Base-by-base conservation (phyloP, 2,797 vertebrate genomes). In the Clarias laeviceps region DNA sequence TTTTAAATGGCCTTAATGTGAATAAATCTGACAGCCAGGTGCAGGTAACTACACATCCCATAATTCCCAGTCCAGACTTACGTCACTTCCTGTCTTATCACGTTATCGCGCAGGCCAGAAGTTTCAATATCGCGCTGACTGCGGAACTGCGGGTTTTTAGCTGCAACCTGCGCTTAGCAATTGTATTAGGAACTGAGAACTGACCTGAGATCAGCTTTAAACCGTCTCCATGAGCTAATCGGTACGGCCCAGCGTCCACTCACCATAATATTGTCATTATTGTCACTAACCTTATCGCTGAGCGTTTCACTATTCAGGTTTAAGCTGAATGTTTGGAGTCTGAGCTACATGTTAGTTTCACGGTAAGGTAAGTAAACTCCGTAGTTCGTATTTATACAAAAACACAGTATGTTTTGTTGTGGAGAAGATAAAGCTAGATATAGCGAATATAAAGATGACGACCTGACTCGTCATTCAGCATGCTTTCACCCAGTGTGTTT, bases 1-100 rank as follows among this genome's bases (percentile, higher is more conserved):
- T 45, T 45, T 2, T 11, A 56, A 62, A 62, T 62, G 24, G 61
- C 22, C 11, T 62, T 2, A 9, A 22, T 22, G 61, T 8, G 18
- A 62, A n/a, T 62, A 62, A n/a, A 62, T n/a, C 2, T 12, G 45
- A 3, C 45, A 50, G 45, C 45, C 45, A 12, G 45, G 2, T 37
- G 5, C 32, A n/a, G 15, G 14, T 14, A 61, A 69, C 69, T 17
- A n/a, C 32, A 57, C 27, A 18, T 87, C 88, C 90, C 90, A 91
- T 18, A 84, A 88, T 76, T 59, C 88, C 29, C 12, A 14, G 27
- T 54, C 56, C 76, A 82, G 62, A 70, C 40, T 40, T 29, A 40
- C 73, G n/a, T 34, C 5, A 45, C 72, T 87, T 89, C 85, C 89
- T 73, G 88, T 81, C 18, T 34, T 66, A 56, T 18, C 54, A 61